Conservation (phyloP, 2,888 invertebrate genomes). For the Petrolisthes cinctipes region DNA sequence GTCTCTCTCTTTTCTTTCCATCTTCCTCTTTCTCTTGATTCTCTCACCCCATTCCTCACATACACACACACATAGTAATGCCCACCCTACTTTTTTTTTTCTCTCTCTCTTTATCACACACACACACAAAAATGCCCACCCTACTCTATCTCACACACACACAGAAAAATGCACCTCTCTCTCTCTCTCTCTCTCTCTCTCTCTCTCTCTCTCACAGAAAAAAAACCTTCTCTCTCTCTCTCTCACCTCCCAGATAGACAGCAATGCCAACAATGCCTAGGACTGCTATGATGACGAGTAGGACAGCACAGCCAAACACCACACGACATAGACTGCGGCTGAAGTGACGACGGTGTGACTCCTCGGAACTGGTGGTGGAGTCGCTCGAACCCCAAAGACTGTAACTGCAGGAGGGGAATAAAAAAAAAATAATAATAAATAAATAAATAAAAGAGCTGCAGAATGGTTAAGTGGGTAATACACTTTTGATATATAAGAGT, state of each 20-base stretch:
- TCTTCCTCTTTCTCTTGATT: not conserved
- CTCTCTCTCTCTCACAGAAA: not conserved
- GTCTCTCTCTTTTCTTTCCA: not conserved
- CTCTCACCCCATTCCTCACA: not conserved
- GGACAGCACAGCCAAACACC: constrained; percentile 61
- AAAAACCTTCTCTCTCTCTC: constrained; percentile 6
- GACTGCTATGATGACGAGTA: constrained; percentile 65
- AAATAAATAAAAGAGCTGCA: constrained; percentile 21
- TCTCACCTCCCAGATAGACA: constrained; percentile 65
- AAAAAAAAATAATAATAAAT: not conserved
- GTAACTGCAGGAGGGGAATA: constrained; percentile 49
- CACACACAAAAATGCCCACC: too few relatives aligned
- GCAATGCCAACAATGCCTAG: constrained; percentile 66
- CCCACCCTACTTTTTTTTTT: not conserved
- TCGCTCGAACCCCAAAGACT: constrained; percentile 59
- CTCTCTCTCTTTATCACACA: not conserved
- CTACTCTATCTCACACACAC: too few relatives aligned
- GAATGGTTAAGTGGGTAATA: not conserved
- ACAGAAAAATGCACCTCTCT: not conserved
- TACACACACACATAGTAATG: not conserved
- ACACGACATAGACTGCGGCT: constrained; percentile 65
- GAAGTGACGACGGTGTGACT: constrained; percentile 64
- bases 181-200: not conserved
- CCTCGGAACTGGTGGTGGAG: constrained; percentile 51
- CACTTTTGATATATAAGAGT: not conserved